Evolutionary conservation across 2,888 invertebrate species (phyloP), one percentile per base, ranked within the genome.

Genomic region (Drosophila anomalata): DNA sequence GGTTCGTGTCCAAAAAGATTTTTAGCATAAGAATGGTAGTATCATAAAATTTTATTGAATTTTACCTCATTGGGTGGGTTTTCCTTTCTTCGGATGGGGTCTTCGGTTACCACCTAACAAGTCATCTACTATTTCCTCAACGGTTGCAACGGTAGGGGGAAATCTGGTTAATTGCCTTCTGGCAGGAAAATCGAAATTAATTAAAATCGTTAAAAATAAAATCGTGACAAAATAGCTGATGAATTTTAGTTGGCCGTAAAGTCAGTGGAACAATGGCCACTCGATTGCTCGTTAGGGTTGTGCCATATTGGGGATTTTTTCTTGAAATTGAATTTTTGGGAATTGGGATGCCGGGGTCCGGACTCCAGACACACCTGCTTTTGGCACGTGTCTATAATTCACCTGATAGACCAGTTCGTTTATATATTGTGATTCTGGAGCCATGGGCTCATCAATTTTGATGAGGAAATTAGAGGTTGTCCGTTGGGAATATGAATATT

Each of bases 21-120:
- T 84, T 83, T 85, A 83, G 70, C 82, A 87, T 83, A 79, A 83
- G 86, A 83, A 83, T 85, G 70, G 83, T 52, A 66, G 51, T 54
- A 39, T 46, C 72, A 78, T 87, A 61, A 77, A 85, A 81, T 46
- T 85, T 78, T 71, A 79, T 85, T 69, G 70, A 70, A 71, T 76
- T 72, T 26, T 26, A 36, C 33, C 68, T 26, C 68, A 60, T 69
- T 69, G 69, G 69, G 69, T 69, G 69, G 59, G 59, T 72, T 73
- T 65, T 58, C 42, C 65, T 71, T 75, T 70, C 71, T 71, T 73
- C 14, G 14, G 14, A 39, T 42, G 7, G 76, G 75, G 81, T 59
- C 75, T 82, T 31, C 57, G 57, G 60, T 53, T 48, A 17, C 44
- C 39, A 26, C 12, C 50, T 42, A 39, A 36, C 7, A 60, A 42